Evolutionary conservation across 2,113 vertebrate species (phyloP).

Genomic region (Phylloscopus trochilus): DNA sequence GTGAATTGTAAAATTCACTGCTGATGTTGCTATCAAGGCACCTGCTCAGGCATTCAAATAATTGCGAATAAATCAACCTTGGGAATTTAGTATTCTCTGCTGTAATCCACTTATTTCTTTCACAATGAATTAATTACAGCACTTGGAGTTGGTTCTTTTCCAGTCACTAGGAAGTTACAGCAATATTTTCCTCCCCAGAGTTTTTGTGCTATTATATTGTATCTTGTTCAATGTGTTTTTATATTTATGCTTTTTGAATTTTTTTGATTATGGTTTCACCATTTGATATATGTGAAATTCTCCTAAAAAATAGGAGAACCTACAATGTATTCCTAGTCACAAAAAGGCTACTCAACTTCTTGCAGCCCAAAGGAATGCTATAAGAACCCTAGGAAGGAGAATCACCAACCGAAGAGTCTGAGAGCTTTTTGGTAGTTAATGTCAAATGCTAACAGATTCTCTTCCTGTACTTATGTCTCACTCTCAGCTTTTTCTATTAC

Average conservation of each 20-base stretch:
- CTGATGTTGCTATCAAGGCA: background rate
- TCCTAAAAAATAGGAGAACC: background rate
- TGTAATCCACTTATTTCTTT: background rate
- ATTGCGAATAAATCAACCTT: background rate
- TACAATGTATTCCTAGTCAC: background rate
- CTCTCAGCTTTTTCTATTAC: background rate
- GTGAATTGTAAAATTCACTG: background rate
- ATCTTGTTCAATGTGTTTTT: background rate
- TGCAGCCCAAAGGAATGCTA: background rate
- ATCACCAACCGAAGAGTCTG: background rate
- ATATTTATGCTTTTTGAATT: background rate
- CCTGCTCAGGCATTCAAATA: conserved; percentile 6
- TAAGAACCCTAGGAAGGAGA: background rate
- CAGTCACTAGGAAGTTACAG: background rate
- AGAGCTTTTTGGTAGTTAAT: background rate
- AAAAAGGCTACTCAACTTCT: background rate
- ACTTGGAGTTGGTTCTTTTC: background rate
- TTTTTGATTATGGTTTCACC: background rate
- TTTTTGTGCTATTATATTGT: background rate
- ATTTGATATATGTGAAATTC: background rate
- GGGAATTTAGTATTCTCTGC: background rate
- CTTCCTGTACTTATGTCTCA: background rate
- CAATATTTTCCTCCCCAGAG: background rate
- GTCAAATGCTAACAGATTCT: background rate
- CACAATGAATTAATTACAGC: background rate